Base-by-base conservation (phyloP, 92 coral and sea anemone species). In the Epizoanthus ramosus region DNA sequence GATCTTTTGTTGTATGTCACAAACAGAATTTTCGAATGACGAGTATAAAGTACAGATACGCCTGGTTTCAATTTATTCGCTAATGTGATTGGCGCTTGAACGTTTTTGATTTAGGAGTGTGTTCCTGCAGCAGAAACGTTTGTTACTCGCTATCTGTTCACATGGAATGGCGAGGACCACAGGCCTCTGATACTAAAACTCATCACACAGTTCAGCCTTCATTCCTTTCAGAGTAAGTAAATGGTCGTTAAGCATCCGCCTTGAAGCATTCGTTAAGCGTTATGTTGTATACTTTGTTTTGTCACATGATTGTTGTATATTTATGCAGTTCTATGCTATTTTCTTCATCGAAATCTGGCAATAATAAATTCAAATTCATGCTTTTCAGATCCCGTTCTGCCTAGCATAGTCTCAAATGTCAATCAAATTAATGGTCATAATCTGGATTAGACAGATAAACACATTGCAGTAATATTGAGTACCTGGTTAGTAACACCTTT, bases 91-190 rank as follows among this genome's bases (percentile, higher is more conserved):
- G 15, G 54, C 16, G 10, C 54, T 50, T 31, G 57, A 3, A 33
- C 19, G 12, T 18, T 56, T 52, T 58, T 25, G 54, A 17, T 19
- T 25, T 23, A 96, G 99, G 95, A 93, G 75, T 92, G 98, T 37
- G 79, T 96, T 17, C 91, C 98, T 1, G 90, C 98, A 3, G 73
- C 89, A 33, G 99, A 93, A 63, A 56, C 85, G 14, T 97, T 94
- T 83, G 83, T 97, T 43, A 87, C 88, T 43, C 92, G 83, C 35
- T 97, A 90, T 76, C 79, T 97, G 28, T 83, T 84, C 60, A 97
- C 84, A 39, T 97, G 99, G 99, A 94, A 93, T 85, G 94, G 98
- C 24, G 74, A 87, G 71, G 95, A 97, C 83, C 87, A 88, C 83
- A 73, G 92, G 76, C 90, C 93, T 19, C 83, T 91, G 65, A 59